Conservation (phyloP, 2,113 vertebrate species). For the Scophthalmus maximus region DNA sequence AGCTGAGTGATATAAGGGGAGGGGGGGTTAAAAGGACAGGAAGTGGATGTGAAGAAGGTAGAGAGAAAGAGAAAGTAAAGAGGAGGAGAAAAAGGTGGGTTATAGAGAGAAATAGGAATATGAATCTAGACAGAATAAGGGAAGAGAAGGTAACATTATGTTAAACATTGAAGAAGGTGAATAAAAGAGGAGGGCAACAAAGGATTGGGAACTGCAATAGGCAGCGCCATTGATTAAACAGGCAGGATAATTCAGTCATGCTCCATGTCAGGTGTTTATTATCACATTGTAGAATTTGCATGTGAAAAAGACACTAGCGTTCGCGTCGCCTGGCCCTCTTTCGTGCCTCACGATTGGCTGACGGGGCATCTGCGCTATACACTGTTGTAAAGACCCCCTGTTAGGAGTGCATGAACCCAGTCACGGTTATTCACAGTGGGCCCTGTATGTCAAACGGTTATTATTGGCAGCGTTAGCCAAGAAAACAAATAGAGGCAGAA, state of each 20-base stretch:
- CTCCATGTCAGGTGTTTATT: constrained; percentile 86
- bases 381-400: constrained; percentile 69
- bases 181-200: constrained; percentile 21
- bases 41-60: constrained; percentile 40
- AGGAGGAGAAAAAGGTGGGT: constrained; percentile 3
- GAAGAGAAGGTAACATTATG: constrained; percentile 38
- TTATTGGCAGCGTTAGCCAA: constrained; percentile 75
- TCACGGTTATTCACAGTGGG: constrained; percentile 73
- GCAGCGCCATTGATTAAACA: constrained; percentile 78
- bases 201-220: constrained; percentile 39
- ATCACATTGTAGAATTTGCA: constrained; percentile 86
- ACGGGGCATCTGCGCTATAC: constrained; percentile 69
- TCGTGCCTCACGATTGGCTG: constrained; percentile 65
- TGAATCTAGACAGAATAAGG: not conserved
- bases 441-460: constrained; percentile 81
- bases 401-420: constrained; percentile 75
- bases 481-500: constrained; percentile 76
- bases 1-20: constrained; percentile 74
- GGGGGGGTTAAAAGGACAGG: constrained; percentile 39
- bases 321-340: constrained; percentile 44
- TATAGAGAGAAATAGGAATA: not conserved
- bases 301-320: constrained; percentile 79
- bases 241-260: constrained; percentile 82
- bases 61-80: constrained; percentile 14
- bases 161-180: constrained; percentile 14